Base-by-base conservation (phyloP, 2,888 invertebrate genomes). In the Pelosia muscerda region DNA sequence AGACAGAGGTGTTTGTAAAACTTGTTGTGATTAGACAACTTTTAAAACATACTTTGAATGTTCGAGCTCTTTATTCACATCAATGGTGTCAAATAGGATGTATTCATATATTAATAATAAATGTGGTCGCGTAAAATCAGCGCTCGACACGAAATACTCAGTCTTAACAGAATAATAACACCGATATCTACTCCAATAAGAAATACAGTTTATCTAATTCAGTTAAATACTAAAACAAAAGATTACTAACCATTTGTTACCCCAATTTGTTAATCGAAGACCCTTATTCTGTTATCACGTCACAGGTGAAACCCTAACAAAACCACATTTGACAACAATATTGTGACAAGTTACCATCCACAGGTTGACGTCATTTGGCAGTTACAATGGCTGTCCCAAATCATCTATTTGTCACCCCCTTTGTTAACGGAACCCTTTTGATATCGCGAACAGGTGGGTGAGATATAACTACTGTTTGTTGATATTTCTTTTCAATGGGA, bases 401-500 rank as follows among this genome's bases (percentile, higher is more conserved):
- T 89, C 90, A 88, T 83, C 84, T 84, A 89, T 90, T 90, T 90
- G 90, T 90, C 90, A 86, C 76, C 71, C 65, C 68, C 68, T 70
- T 79, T 81, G 81, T 81, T 67, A 78, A 71, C 78, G 66, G 68
- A 71, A 74, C 79, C 73, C 76, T 81, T 79, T 78, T 75, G 73
- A 75, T 74, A 74, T 54, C 58, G 15, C 38, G 55, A 77, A 75
- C 79, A 81, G 81, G 77, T 78, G 74, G 71, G 70, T 72, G 59
- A 73, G 67, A 68, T 65, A 69, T 71, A 65, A 60, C 55, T 23
- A 67, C 56, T 74, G 71, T 72, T 72, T 77, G 71, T 72, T 71
- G 49, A 49, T 22, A 31, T 60, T 63, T 66, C 56, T 56, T 53
- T 59, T 55, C 1, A 11, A 4, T 49, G 34, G 23, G 22, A 23